Conservation (phyloP, 2,888 invertebrate species). For the Apotomis capreana region DNA sequence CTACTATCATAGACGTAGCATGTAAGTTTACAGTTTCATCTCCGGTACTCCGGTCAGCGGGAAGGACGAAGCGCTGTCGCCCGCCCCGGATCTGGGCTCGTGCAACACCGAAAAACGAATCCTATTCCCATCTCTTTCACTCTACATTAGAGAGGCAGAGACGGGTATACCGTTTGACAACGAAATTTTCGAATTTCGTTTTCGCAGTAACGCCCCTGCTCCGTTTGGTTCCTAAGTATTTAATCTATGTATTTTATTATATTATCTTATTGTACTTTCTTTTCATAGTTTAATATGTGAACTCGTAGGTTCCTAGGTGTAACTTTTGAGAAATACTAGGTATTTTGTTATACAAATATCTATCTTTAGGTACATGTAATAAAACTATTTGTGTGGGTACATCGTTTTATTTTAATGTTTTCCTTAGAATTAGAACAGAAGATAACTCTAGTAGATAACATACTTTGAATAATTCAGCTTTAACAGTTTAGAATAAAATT, state of each 20-base stretch:
- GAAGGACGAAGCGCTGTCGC: too few relatives aligned
- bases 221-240: slow-evolving; percentile 17
- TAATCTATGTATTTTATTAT: slow-evolving; percentile 10
- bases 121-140: too few relatives aligned
- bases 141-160: too few relatives aligned
- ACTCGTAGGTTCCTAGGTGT: slow-evolving; percentile 36
- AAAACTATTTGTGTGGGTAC: slow-evolving; percentile 48
- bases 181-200: too few relatives aligned
- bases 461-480: too few relatives aligned
- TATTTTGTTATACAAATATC: slow-evolving; percentile 47
- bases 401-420: slow-evolving; percentile 1
- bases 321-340: slow-evolving; percentile 46
- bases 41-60: background rate
- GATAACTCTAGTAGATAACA: too few relatives aligned
- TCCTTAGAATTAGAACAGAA: too few relatives aligned
- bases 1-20: slow-evolving; percentile 9
- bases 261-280: slow-evolving; percentile 19
- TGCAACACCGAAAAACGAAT: too few relatives aligned
- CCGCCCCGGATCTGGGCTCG: too few relatives aligned
- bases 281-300: slow-evolving; percentile 24
- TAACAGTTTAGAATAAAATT: too few relatives aligned
- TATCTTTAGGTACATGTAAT: slow-evolving; percentile 41
- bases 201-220: background rate
- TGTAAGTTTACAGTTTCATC: slow-evolving; percentile 15
- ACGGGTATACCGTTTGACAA: too few relatives aligned